These are phyloP conservation scores for Calypte anna DNA, from an alignment of 2,113 vertebrate genomes.

Conservation along the genomic window DNA sequence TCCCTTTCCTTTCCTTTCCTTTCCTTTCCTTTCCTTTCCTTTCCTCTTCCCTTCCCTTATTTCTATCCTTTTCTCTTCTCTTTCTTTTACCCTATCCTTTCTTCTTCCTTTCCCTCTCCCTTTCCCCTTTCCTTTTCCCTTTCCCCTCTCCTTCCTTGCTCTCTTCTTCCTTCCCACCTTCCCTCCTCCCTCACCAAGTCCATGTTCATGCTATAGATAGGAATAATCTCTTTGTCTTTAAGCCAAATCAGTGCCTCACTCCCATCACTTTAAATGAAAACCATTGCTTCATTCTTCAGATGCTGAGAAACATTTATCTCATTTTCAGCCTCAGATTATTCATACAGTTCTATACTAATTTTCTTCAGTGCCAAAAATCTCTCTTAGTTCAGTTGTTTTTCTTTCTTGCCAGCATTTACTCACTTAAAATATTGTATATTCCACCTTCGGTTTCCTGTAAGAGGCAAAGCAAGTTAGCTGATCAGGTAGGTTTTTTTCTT, in stretches of 20 bases:
- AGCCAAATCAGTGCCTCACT: not conserved
- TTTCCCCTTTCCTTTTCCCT: not conserved
- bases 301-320: not conserved
- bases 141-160: not conserved
- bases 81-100: not conserved
- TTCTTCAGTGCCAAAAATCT: not conserved
- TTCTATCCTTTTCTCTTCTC: no score
- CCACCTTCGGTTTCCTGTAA: not conserved
- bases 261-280: not conserved
- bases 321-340: not conserved
- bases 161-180: not conserved
- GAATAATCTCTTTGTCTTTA: not conserved
- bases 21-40: fast-evolving
- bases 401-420: not conserved
- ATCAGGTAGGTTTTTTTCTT: not conserved
- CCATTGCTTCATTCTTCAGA: not conserved
- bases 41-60: no score
- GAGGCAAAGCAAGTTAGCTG: not conserved
- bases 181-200: not conserved
- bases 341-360: not conserved
- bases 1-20: no score
- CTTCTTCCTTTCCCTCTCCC: not conserved
- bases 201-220: not conserved
- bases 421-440: not conserved
- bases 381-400: not conserved